A percentile compares a stretch with the other conserved stretches of the same genome.
Conservation (phyloP, 2,888 invertebrate genomes). For the Leucoma salicis region DNA sequence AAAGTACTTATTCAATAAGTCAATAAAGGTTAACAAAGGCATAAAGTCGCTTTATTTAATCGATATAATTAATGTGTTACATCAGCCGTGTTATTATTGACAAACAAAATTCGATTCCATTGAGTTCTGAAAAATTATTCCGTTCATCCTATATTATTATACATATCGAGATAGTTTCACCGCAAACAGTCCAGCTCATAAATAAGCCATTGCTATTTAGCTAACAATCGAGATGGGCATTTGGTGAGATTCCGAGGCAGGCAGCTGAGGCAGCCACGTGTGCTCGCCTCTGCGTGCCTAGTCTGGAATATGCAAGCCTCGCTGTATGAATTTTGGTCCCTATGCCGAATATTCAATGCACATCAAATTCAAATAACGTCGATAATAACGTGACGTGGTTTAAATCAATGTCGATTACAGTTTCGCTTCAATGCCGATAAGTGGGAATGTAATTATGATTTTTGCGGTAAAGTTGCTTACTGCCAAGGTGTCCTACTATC, state of each 20-base stretch:
- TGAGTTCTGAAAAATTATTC: background rate
- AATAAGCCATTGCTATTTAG: constrained; percentile 76
- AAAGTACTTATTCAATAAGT: too few relatives aligned
- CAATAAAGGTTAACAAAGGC: too few relatives aligned
- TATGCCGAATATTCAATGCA: constrained; percentile 74
- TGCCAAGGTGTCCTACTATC: too few relatives aligned
- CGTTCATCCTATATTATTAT: constrained; percentile 16
- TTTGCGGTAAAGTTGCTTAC: too few relatives aligned
- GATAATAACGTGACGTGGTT: constrained; percentile 48
- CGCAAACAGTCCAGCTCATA: constrained; percentile 57
- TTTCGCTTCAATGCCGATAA: constrained; percentile 32
- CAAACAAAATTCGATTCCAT: background rate
- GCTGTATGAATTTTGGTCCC: constrained; percentile 71
- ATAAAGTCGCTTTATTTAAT: too few relatives aligned
- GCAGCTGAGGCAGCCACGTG: constrained; percentile 76
- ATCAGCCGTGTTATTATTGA: background rate
- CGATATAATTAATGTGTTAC: background rate
- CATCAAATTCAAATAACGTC: constrained; percentile 63
- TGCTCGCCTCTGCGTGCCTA: constrained; percentile 75
- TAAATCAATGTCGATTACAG: constrained; percentile 37
- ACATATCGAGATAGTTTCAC: constrained; percentile 14
- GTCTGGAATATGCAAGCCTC: constrained; percentile 68
- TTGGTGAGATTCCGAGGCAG: constrained; percentile 77
- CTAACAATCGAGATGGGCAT: constrained; percentile 78
- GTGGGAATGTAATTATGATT: background rate